phyloP scores from a whole-genome alignment of 2,888 invertebrate species.

The Euproctis similis region DNA sequence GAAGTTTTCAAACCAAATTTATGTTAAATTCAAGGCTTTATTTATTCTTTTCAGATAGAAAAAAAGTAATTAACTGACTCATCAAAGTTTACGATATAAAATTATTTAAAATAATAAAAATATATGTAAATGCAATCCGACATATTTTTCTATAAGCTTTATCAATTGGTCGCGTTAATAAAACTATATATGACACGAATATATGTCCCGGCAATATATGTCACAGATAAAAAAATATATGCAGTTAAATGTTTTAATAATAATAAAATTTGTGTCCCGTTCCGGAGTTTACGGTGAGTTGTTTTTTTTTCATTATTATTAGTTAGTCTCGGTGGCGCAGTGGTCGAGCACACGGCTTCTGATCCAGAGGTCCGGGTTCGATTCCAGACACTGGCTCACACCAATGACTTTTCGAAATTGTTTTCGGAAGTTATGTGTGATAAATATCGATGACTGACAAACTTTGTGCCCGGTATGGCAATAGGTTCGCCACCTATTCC shows the following conservation, averaged over 20 bases:
- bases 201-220: slow-evolving; percentile 27
- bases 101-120: slow-evolving; percentile 12
- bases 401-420: too few species aligned
- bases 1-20: too few species aligned
- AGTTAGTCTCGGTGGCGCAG: too few species aligned
- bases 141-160: slow-evolving; percentile 5
- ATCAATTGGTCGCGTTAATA: slow-evolving; percentile 4
- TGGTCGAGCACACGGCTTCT: too few species aligned
- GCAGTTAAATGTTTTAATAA: slow-evolving; percentile 25
- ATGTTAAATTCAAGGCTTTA: too few species aligned
- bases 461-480: too few species aligned
- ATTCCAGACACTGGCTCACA: too few species aligned
- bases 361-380: too few species aligned
- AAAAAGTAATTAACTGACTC: not conserved
- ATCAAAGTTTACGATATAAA: slow-evolving; percentile 7
- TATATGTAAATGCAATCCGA: slow-evolving; percentile 3
- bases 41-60: not conserved
- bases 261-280: slow-evolving; percentile 20
- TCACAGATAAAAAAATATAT: slow-evolving; percentile 27
- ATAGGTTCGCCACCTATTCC: too few species aligned
- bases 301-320: too few species aligned
- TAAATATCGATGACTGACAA: too few species aligned
- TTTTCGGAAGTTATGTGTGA: too few species aligned
- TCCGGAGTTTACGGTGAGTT: slow-evolving; percentile 15
- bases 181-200: slow-evolving; percentile 21